Evolutionary conservation across 2,797 vertebrate species (phyloP).

Genomic region (Mallotus villosus): DNA sequence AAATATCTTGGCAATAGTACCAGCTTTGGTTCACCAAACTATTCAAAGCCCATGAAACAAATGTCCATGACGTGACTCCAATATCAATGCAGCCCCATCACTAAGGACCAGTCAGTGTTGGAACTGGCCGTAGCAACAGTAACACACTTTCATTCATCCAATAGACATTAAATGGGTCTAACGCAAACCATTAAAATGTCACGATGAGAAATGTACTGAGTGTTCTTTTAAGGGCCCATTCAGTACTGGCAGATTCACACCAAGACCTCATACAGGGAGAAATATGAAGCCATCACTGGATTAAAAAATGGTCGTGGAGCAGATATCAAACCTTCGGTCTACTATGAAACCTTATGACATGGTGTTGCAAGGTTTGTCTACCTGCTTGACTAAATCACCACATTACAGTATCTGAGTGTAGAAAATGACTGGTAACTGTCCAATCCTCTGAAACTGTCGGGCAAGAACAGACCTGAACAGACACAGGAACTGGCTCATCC

Average conservation of each 20-base stretch:
- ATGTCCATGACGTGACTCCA: constrained; percentile 30
- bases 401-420: too few species aligned
- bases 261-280: constrained; percentile 14
- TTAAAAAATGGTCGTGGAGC: background rate
- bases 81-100: constrained; percentile 33
- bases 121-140: constrained; percentile 35
- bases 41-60: constrained; percentile 25
- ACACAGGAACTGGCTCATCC: too few species aligned
- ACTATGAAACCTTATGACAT: background rate
- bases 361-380: too few species aligned
- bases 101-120: constrained; percentile 27
- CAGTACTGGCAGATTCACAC: constrained; percentile 19
- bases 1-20: constrained; percentile 27
- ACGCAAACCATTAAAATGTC: constrained; percentile 35
- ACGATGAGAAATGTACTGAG: constrained; percentile 44
- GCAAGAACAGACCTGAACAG: too few species aligned
- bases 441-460: too few species aligned
- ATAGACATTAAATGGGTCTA: constrained; percentile 34
- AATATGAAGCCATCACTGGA: background rate
- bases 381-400: too few species aligned
- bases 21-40: constrained; percentile 21
- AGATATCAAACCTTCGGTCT: background rate
- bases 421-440: too few species aligned
- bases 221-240: constrained; percentile 26
- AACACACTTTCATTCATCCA: constrained; percentile 50